Evolutionary conservation across 2,797 vertebrate genomes (phyloP), one percentile per base, ranked within the genome.

Genomic region (Hipposideros larvatus): DNA sequence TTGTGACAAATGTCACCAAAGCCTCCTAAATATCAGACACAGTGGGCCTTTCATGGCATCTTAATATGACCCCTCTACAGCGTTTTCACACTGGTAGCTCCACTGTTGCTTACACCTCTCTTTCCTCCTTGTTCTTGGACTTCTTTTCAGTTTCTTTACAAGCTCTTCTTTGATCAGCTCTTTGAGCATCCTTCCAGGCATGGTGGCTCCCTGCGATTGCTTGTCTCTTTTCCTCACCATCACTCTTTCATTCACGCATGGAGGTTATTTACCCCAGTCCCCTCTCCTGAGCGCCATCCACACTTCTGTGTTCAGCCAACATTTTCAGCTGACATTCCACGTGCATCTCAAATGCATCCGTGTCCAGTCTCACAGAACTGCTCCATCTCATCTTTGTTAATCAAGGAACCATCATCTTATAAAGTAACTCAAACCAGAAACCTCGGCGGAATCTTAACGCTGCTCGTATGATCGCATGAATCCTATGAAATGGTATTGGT

Each of bases 151-250:
- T 71, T 65, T 53, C 34, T 94, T 75, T 13, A 31, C 22, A 90
- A 16, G 10, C 19, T 77, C n/a, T 48, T 53, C 74, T 80, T 28
- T 34, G n/a, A 34, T 37, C 55, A 63, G 55, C 73, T 77, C 26
- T 73, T 41, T 61, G 41, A 53, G 11, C 22, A 2, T 55, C 19
- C 46, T 34, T 22, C 2, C 1, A 6, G 19, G 28, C 43, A 14
- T 11, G 4, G 18, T 26, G 55, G 59, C n/a, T 24, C 15, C 31
- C 1, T 0, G 1, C 0, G 0, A 19, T 16, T 2, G 2, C 7
- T 65, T 66, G 70, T 91, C 57, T 77, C 78, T 93, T 87, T 15
- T 55, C 53, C n/a, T 68, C 61, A 46, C 31, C 9, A 0, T n/a
- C 2, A 1, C 22, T 90, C 61, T 91, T 43, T 55, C 37, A 13